Base-by-base conservation (phyloP, 2,888 invertebrate species). In the Therioaphis trifolii region DNA sequence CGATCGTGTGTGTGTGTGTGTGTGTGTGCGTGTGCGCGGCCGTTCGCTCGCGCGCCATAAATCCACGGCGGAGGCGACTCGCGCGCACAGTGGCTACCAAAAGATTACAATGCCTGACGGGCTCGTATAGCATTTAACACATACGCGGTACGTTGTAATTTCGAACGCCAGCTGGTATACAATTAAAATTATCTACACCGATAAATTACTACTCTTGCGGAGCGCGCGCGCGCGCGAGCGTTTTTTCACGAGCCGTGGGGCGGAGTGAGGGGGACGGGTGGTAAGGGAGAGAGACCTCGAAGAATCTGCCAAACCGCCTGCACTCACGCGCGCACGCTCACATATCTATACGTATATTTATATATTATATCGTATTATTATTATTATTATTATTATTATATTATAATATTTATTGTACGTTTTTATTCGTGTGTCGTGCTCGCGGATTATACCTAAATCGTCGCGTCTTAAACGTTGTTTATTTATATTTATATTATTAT, bases 31-130 rank as follows among this genome's bases (percentile, higher is more conserved):
- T 24, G 58, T 18, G 40, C 21, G 58, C 29, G 35, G n/a, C n/a
- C n/a, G n/a, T n/a, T n/a, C 40, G 49, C 66, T 35, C 24, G 77
- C 76, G 74, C 58, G 52, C 69, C 69, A 27, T 69, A 58, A 78
- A 78, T 69, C 52, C 68, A 68, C 52, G 61, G 24, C 40, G 55
- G 9, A 24, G 46, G 66, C 66, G 35, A 52, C 75, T 58, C 40
- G 61, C 76, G 61, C 68, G 79, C 79, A 69, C 69, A 43, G 79
- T 79, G 79, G 69, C 79, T 69, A 79, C 79, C 40, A 79, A 35
- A 79, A 58, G 68, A 79, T 79, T 79, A 69, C 79, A 58, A 55
- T 43, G 79, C 79, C 71, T 43, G 79, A 71, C 79, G 79, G 79
- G 79, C 69, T 71, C 55, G 66, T 52, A 78, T 11, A 40, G 52